Evolutionary conservation across 2,113 vertebrate species (phyloP).

Genomic region (Suricata suricatta): DNA sequence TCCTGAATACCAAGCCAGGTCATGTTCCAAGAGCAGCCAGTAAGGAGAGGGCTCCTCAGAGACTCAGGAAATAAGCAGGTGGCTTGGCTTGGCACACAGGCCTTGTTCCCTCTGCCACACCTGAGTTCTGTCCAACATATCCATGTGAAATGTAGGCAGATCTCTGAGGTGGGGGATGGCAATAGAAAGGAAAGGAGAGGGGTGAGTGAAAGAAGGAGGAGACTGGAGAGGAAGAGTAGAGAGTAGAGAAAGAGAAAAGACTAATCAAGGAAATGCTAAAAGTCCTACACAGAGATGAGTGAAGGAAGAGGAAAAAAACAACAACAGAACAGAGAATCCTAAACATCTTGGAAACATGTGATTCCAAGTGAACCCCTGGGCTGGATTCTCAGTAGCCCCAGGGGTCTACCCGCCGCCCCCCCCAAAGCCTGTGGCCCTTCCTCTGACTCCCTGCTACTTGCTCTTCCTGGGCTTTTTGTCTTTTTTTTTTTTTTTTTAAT

Average conservation of each 20-base stretch:
- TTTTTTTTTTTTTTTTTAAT: background rate
- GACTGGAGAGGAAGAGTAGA: background rate
- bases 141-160: background rate
- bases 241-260: background rate
- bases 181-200: background rate
- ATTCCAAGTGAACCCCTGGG: background rate
- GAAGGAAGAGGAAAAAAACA: background rate
- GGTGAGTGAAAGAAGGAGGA: background rate
- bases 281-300: background rate
- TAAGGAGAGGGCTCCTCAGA: background rate
- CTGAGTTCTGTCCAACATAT: background rate
- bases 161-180: rapidly evolving
- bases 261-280: background rate
- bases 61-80: background rate
- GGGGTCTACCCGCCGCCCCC: too few species aligned
- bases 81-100: too few species aligned
- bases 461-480: background rate
- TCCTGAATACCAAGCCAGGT: background rate
- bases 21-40: background rate
- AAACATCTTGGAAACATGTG: background rate
- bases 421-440: background rate
- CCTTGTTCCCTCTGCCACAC: background rate
- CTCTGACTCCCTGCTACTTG: background rate
- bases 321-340: background rate
- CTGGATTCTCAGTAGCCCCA: background rate